These are phyloP conservation scores for Crocidura indochinensis DNA, from an alignment of 2,797 vertebrate genomes.

Conservation along the genomic window DNA sequence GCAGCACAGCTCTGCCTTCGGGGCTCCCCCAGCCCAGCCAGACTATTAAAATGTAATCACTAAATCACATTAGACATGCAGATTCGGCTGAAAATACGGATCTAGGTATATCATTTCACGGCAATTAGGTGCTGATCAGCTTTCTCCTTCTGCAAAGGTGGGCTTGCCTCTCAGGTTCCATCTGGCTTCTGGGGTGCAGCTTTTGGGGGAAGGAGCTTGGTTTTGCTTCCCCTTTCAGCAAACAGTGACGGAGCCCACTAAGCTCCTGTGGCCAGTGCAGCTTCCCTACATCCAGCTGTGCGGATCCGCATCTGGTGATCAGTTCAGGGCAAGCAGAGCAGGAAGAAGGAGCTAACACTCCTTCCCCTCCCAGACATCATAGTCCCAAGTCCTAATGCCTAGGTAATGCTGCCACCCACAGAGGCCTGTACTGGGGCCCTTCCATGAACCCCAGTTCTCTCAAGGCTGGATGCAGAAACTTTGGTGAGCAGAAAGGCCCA, in stretches of 20 bases:
- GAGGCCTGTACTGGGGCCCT: too few species aligned
- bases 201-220: neutral
- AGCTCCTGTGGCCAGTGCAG: too few species aligned
- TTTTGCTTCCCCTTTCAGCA: neutral
- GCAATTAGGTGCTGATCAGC: conserved; percentile 83
- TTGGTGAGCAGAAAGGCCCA: neutral
- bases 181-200: conserved; percentile 40
- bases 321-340: neutral
- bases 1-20: conserved; percentile 49
- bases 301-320: too few species aligned
- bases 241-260: too few species aligned
- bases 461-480: too few species aligned
- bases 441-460: too few species aligned
- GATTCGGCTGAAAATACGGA: conserved; percentile 80
- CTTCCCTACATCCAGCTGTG: too few species aligned
- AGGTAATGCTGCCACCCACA: too few species aligned
- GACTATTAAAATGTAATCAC: conserved; percentile 84
- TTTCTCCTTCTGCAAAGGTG: conserved; percentile 60
- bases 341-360: neutral
- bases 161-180: conserved; percentile 59
- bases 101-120: conserved; percentile 79
- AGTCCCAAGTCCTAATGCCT: neutral
- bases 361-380: too few species aligned
- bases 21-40: conserved; percentile 69
- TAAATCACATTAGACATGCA: conserved; percentile 84